A percentile compares a stretch with the other conserved stretches of the same genome.
Evolutionary conservation across 2,888 invertebrate species (phyloP).

Genomic region (Scaptodrosophila latifasciaeformis): DNA sequence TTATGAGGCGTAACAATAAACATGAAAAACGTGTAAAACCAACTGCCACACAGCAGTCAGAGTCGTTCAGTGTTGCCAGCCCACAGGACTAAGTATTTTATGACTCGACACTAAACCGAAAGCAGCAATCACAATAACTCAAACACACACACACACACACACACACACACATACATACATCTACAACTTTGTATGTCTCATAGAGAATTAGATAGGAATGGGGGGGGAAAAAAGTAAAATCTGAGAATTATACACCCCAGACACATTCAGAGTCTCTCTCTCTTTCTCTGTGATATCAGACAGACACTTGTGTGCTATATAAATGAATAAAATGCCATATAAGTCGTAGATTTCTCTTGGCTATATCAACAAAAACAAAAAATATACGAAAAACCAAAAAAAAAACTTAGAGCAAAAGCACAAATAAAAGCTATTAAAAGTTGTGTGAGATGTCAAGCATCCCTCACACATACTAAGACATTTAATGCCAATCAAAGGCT

Average conservation of each 20-base stretch:
- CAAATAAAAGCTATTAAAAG: constrained; percentile 55
- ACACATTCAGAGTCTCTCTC: constrained; percentile 38
- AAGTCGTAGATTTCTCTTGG: no score
- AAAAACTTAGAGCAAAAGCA: no score
- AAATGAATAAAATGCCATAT: constrained; percentile 35
- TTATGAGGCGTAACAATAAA: constrained; percentile 47
- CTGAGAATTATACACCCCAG: constrained; percentile 35
- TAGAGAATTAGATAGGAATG: no score
- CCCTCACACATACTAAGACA: constrained; percentile 51
- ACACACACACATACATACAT: no score
- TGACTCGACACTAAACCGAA: constrained; percentile 44
- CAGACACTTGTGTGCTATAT: constrained; percentile 32
- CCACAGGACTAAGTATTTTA: constrained; percentile 48
- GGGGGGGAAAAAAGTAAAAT: constrained; percentile 22
- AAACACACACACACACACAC: background rate
- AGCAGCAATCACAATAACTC: constrained; percentile 34
- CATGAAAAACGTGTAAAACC: constrained; percentile 51
- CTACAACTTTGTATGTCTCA: no score
- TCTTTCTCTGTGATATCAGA: no score
- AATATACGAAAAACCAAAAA: no score
- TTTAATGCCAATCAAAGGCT: constrained; percentile 56
- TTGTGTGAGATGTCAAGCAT: no score
- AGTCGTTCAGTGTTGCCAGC: background rate
- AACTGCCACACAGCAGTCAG: constrained; percentile 22
- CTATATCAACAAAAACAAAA: no score